Base-by-base conservation (phyloP, 2,888 invertebrate species). In the Nysson spinosus region DNA sequence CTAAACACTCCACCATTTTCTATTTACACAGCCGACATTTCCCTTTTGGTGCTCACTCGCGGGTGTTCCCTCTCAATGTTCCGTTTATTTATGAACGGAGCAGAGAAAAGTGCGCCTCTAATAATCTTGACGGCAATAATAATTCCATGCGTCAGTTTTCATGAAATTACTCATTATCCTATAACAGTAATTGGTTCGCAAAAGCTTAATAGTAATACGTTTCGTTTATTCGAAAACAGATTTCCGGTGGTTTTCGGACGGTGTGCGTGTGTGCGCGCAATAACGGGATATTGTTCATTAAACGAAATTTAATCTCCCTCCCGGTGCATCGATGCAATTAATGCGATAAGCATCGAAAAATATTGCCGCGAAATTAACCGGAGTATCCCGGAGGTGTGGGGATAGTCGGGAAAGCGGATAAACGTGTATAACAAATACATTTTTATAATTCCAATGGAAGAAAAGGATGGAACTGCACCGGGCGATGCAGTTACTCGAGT, bases 281-380 rank as follows among this genome's bases (percentile, higher is more conserved):
- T 6, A 12, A 4, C 30, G 14, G 14, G 40, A 44, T 35, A 57
- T 63, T 51, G 62, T 73, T 75, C 68, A 51, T 73, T 70, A 75
- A 64, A 49, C 64, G 56, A 61, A 71, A 68, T 71, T 75, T 61
- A 71, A 73, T 70, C 63, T 46, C 50, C 40, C 54, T 55, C 61
- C 39, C 37, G 70, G 50, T 40, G 40, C 55, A 43, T 61, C 56
- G 40, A 37, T 34, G 74, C 72, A 72, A 74, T 74, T 72, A 75
- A 72, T 55, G 58, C 72, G 72, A 75, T 72, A 74, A 75, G 60
- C 65, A 24, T 64, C 54, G 61, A 75, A 71, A 72, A 74, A 72
- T 68, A 64, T 52, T 55, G 57, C 34, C 40, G 68, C 40, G 24
- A 75, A 75, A 71, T 75, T 68, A 75, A 68, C 56, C 66, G 52